Evolutionary conservation across 1,140 invertebrate genomes (phyloP).

Genomic region (Pseudomyrmex gracilis): DNA sequence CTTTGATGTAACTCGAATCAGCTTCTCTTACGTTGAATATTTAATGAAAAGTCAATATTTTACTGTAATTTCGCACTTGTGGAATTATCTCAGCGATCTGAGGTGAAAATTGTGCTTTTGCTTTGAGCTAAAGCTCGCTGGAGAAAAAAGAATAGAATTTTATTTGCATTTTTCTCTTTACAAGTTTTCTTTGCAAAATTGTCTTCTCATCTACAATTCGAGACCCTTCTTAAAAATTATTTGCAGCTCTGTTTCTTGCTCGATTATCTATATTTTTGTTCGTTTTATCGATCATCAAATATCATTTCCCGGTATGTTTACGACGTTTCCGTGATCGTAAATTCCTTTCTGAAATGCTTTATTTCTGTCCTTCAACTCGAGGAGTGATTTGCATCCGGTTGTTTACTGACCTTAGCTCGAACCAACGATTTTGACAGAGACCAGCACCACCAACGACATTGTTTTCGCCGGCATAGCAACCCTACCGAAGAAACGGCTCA

Average conservation of each 20-base stretch:
- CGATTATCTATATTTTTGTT: not conserved
- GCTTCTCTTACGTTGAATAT: not conserved
- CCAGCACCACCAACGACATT: conserved; percentile 84
- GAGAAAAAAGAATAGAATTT: conserved; percentile 2
- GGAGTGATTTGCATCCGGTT: not conserved
- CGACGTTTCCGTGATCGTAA: not conserved
- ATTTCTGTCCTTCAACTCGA: not conserved
- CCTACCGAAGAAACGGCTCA: conserved; percentile 88
- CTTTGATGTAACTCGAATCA: conserved; percentile 7
- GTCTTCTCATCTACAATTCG: not conserved
- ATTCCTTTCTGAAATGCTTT: not conserved
- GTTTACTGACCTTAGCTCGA: conserved; percentile 2
- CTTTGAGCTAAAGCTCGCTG: not conserved
- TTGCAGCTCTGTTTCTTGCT: no score
- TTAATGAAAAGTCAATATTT: conserved; percentile 35
- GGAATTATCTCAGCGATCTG: conserved; percentile 12
- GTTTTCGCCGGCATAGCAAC: conserved; percentile 90
- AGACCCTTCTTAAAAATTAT: no score
- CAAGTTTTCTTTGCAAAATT: not conserved
- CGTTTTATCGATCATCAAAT: not conserved
- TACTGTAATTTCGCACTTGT: conserved; percentile 23
- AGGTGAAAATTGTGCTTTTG: conserved; percentile 31
- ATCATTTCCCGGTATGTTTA: not conserved
- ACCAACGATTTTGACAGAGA: conserved; percentile 27
- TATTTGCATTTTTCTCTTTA: not conserved